phyloP scores from a whole-genome alignment of 2,888 invertebrate genomes.

The Sclerodermus sp. region DNA sequence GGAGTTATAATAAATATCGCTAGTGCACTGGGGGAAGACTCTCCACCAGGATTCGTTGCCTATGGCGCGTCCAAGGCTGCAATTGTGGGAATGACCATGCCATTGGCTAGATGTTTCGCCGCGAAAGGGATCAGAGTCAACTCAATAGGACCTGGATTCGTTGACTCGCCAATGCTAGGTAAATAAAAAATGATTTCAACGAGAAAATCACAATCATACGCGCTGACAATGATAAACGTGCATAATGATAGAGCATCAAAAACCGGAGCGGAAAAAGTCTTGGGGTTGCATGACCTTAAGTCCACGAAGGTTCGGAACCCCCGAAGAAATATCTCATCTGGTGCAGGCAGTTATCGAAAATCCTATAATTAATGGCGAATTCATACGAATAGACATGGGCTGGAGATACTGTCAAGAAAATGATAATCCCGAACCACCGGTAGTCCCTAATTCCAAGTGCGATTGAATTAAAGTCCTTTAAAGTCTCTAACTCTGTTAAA shows the following conservation, averaged over 20 bases:
- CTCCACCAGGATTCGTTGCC: conserved; percentile 20
- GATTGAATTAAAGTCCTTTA: too few species aligned
- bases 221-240: background rate
- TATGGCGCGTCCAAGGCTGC: conserved; percentile 32
- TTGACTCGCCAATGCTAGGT: conserved; percentile 34
- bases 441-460: too few species aligned
- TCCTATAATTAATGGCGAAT: conserved; percentile 30
- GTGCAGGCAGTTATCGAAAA: conserved; percentile 35
- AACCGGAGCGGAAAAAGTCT: conserved; percentile 2
- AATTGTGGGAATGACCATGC: conserved; percentile 34
- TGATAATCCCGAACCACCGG: conserved; percentile 4
- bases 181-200: too few species aligned
- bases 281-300: conserved; percentile 15
- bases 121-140: conserved; percentile 60
- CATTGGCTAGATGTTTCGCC: conserved; percentile 31
- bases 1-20: conserved; percentile 36
- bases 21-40: conserved; percentile 26
- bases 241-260: background rate
- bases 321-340: conserved; percentile 34
- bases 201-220: too few species aligned
- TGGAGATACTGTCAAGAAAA: conserved; percentile 20
- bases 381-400: conserved; percentile 28
- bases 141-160: conserved; percentile 75
- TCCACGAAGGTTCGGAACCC: conserved; percentile 24
- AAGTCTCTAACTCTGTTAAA: too few species aligned